A percentile compares a stretch with the other conserved stretches of the same genome.
These are phyloP conservation scores for Gallinago undulata DNA, from an alignment of 2,113 vertebrate genomes.

Conservation along the genomic window DNA sequence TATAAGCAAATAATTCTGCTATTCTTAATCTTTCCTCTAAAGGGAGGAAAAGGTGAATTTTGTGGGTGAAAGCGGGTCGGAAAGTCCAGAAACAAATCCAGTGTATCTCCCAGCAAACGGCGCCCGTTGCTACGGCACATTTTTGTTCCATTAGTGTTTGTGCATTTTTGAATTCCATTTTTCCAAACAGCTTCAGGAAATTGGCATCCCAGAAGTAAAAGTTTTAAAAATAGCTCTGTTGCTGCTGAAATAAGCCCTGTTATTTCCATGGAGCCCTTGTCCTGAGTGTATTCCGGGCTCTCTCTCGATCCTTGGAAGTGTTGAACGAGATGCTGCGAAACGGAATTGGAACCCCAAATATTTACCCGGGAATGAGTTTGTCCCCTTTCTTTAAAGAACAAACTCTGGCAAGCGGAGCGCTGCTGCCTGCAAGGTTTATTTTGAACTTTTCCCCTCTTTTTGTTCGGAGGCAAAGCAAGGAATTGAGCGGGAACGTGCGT, in stretches of 20 bases:
- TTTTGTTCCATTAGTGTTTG: not conserved
- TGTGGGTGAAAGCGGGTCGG: not conserved
- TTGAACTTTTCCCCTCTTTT: not conserved
- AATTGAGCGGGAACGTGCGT: rapidly evolving
- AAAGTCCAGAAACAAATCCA: not conserved
- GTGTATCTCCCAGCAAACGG: not conserved
- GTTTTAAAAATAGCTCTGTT: not conserved
- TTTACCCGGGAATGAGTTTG: not conserved
- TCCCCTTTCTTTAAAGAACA: not conserved
- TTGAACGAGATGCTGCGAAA: not conserved
- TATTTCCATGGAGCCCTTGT: not conserved
- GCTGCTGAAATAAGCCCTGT: not conserved
- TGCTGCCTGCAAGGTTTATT: not conserved
- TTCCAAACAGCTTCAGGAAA: conserved; percentile 32
- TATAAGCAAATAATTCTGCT: not conserved
- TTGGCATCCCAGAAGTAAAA: not conserved
- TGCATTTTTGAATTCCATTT: not conserved
- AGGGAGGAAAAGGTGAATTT: not conserved
- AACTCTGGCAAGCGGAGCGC: not conserved
- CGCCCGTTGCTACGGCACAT: not conserved
- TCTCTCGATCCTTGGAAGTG: not conserved
- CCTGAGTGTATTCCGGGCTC: not conserved
- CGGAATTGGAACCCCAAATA: not conserved
- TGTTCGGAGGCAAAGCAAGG: not conserved
- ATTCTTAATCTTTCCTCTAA: not conserved